Percentiles rank a stretch among this genome's conserved stretches.
Conservation (phyloP, 2,888 invertebrate species). For the Tiliacea aurago region DNA sequence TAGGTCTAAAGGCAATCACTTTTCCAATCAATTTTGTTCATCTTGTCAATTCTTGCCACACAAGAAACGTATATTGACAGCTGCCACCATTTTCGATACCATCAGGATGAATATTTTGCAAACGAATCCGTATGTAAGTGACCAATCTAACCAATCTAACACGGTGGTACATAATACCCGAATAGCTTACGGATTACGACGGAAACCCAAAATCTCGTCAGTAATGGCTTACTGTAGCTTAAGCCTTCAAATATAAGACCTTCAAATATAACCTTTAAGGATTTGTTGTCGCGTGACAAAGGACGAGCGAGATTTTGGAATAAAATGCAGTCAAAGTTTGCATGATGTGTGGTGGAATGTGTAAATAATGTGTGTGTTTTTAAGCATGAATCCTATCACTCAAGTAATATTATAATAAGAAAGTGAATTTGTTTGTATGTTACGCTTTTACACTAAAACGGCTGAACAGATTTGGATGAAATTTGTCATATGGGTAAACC, state of each 20-base stretch:
- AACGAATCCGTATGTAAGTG: not conserved
- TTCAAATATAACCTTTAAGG: conserved; percentile 33
- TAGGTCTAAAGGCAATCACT: no score
- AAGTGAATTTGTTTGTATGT: no score
- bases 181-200: conserved; percentile 47
- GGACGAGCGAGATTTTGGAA: not conserved
- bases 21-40: no score
- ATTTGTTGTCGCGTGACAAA: not conserved
- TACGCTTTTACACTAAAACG: no score
- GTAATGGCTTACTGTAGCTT: conserved; percentile 50
- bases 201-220: conserved; percentile 57
- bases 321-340: not conserved
- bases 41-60: no score
- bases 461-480: no score
- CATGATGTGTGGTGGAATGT: not conserved
- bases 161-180: conserved; percentile 23
- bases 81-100: not conserved
- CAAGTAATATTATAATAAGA: no score
- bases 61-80: not conserved
- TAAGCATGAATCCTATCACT: no score
- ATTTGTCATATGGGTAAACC: no score
- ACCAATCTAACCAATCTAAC: not conserved
- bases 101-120: not conserved
- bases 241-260: conserved; percentile 36
- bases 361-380: not conserved